Evolutionary conservation across 1,140 invertebrate species (phyloP).

Genomic region (Euura saliciscinereae): DNA sequence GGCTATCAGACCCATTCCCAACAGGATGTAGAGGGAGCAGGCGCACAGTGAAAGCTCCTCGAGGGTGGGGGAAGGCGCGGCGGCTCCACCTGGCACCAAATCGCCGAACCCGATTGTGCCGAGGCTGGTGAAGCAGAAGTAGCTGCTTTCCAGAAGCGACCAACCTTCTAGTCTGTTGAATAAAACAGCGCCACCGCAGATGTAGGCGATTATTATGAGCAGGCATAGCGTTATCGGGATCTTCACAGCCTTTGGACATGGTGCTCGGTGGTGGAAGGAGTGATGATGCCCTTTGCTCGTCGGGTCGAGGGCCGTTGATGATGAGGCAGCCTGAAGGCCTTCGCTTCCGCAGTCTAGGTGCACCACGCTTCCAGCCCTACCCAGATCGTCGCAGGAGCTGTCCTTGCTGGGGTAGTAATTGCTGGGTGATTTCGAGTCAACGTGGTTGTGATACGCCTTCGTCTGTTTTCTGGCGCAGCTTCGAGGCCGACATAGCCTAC

Average conservation of each 20-base stretch:
- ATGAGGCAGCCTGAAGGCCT: conserved; percentile 48
- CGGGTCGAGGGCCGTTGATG: conserved; percentile 41
- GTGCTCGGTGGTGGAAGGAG: conserved; percentile 47
- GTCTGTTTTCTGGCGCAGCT: conserved; percentile 43
- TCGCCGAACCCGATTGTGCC: conserved; percentile 91
- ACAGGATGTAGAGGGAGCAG: conserved; percentile 86
- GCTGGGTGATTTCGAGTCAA: conserved; percentile 42
- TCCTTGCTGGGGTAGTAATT: conserved; percentile 51
- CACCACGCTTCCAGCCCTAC: conserved; percentile 44
- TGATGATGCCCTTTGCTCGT: conserved; percentile 20
- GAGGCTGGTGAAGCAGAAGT: conserved; percentile 93
- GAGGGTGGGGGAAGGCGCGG: conserved; percentile 72
- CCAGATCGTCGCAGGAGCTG: conserved; percentile 52
- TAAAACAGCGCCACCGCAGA: conserved; percentile 88
- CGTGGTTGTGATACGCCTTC: conserved; percentile 53
- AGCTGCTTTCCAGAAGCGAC: conserved; percentile 86
- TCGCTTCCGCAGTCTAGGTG: conserved; percentile 52
- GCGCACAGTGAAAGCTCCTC: conserved; percentile 81
- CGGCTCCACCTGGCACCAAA: conserved; percentile 72
- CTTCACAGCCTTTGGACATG: conserved; percentile 62
- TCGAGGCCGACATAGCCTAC: conserved; percentile 55
- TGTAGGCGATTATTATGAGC: conserved; percentile 86
- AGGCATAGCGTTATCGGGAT: conserved; percentile 90
- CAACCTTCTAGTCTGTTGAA: conserved; percentile 91
- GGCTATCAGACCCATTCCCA: conserved; percentile 93